Percentiles rank a stretch among this genome's conserved stretches.
Conservation (phyloP, 1,140 invertebrate genomes). For the Stratiolaelaps scimitus region DNA sequence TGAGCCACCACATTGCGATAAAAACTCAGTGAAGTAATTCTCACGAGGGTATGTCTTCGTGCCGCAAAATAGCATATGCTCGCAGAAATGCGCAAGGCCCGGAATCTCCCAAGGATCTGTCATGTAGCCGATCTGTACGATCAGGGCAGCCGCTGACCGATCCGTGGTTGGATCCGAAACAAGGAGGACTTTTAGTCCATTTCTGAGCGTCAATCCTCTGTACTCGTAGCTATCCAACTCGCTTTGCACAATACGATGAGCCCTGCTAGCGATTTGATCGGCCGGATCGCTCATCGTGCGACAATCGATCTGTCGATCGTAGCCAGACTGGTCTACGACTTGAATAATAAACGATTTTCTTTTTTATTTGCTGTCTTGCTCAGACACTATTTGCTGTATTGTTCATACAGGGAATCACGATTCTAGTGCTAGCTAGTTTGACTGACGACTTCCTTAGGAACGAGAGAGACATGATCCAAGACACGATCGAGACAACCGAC, state of each 20-base stretch:
- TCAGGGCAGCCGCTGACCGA: conserved; percentile 70
- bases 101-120: conserved; percentile 54
- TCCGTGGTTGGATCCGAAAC: conserved; percentile 81
- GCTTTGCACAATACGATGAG: conserved; percentile 63
- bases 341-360: too few relatives aligned
- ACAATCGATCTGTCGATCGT: too few relatives aligned
- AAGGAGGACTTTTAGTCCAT: conserved; percentile 74
- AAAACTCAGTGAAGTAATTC: conserved; percentile 76
- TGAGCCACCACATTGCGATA: conserved; percentile 71
- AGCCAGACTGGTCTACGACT: too few relatives aligned
- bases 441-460: too few relatives aligned
- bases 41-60: conserved; percentile 67
- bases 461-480: too few relatives aligned
- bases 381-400: too few relatives aligned
- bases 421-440: too few relatives aligned
- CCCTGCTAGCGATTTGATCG: too few relatives aligned
- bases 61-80: conserved; percentile 49
- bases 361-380: too few relatives aligned
- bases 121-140: conserved; percentile 50
- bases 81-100: conserved; percentile 49
- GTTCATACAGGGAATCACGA: too few relatives aligned
- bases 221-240: conserved; percentile 63
- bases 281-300: too few relatives aligned
- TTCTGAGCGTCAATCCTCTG: conserved; percentile 64
- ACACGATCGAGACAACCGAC: too few relatives aligned